These are phyloP conservation scores for Aplodontia rufa DNA, from an alignment of 2,113 vertebrate genomes.

Conservation along the genomic window DNA sequence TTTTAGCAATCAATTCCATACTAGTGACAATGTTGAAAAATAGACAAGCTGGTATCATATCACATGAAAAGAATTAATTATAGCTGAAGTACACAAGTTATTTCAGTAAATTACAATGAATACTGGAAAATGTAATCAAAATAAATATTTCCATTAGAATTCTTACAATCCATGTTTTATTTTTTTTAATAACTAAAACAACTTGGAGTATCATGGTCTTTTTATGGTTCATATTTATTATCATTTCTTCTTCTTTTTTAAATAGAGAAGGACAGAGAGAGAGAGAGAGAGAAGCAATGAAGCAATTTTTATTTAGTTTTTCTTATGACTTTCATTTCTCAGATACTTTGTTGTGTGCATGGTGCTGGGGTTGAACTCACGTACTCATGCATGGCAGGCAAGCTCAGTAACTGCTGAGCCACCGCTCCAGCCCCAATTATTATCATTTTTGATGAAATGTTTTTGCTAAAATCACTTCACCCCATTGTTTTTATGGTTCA, in stretches of 20 bases:
- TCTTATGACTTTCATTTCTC: too few species aligned
- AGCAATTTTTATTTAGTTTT: too few species aligned
- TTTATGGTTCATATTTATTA: too few species aligned
- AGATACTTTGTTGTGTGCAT: too few species aligned
- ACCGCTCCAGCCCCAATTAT: too few species aligned
- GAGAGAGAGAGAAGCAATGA: too few species aligned
- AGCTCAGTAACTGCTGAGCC: too few species aligned
- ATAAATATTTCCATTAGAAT: background rate
- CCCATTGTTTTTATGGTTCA: background rate
- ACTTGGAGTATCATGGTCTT: background rate
- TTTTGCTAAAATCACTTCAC: background rate
- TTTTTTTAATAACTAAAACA: background rate
- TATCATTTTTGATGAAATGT: background rate
- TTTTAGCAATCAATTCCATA: background rate
- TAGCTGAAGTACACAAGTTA: background rate
- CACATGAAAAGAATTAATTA: background rate
- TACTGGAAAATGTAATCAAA: too few species aligned
- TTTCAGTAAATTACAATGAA: background rate
- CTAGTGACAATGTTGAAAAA: background rate
- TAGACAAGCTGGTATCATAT: background rate
- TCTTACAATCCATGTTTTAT: background rate
- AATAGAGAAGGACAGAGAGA: too few species aligned
- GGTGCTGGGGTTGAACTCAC: too few species aligned
- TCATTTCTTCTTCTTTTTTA: too few species aligned
- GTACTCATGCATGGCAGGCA: too few species aligned